Evolutionary conservation across 1,140 invertebrate genomes (phyloP).

Genomic region (Cotesia typhae): DNA sequence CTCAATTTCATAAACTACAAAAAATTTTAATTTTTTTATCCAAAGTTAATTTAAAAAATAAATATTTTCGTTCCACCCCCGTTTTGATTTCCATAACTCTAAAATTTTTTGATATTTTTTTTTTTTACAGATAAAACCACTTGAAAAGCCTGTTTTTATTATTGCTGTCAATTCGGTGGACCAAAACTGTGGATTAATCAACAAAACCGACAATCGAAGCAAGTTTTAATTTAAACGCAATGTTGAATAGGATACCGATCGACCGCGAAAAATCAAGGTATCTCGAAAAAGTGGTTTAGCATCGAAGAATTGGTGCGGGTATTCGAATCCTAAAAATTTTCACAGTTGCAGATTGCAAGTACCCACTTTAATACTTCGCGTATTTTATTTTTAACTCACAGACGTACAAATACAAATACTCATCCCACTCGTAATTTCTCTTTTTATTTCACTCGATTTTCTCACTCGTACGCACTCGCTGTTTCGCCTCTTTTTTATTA

Average conservation of each 20-base stretch:
- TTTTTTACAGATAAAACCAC: background rate
- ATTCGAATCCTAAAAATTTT: conserved; percentile 27
- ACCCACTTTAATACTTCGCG: background rate
- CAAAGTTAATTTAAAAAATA: no score
- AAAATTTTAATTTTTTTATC: no score
- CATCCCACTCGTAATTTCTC: background rate
- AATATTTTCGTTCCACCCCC: no score
- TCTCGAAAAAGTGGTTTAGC: background rate
- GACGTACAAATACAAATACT: conserved; percentile 1
- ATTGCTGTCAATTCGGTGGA: background rate
- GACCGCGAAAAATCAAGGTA: conserved; percentile 29
- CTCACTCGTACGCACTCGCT: no score
- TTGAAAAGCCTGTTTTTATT: background rate
- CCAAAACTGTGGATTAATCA: background rate
- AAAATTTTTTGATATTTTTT: background rate
- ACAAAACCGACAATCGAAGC: conserved; percentile 13
- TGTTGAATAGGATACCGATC: conserved; percentile 32
- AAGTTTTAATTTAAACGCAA: conserved; percentile 19
- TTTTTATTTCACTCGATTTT: no score
- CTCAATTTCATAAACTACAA: no score
- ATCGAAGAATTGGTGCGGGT: conserved; percentile 13
- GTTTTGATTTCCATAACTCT: no score
- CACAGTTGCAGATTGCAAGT: conserved; percentile 1
- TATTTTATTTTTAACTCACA: background rate
- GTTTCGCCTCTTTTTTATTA: no score